Evolutionary conservation across 2,113 vertebrate genomes (phyloP).

Genomic region (Recurvirostra avosetta): DNA sequence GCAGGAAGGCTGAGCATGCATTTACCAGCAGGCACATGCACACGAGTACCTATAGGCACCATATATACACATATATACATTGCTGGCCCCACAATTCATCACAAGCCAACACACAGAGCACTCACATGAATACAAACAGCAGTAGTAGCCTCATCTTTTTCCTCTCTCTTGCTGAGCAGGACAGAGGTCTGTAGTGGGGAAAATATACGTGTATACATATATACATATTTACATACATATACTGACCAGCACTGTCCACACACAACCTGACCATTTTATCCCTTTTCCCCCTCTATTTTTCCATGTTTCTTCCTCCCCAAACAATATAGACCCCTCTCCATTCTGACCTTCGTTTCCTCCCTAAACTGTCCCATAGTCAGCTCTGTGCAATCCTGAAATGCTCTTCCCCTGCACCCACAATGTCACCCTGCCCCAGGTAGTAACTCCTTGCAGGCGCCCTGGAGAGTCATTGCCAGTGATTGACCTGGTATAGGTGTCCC

Average conservation of each 20-base stretch:
- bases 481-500: accelerated
- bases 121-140: neutral
- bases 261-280: too few relatives aligned
- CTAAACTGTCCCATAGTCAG: neutral
- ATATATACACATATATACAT: accelerated
- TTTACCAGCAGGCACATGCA: neutral
- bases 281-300: neutral
- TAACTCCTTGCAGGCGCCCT: neutral
- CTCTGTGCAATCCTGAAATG: neutral
- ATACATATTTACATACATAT: neutral
- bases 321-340: accelerated
- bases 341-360: neutral
- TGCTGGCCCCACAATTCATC: neutral
- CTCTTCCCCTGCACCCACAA: neutral
- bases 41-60: neutral
- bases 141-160: neutral
- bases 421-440: too few relatives aligned
- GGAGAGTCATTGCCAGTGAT: accelerated
- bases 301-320: neutral
- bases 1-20: accelerated
- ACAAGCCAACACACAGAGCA: neutral
- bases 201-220: accelerated
- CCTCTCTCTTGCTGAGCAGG: neutral
- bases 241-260: neutral
- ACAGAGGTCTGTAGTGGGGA: neutral